A percentile compares a stretch with the other conserved stretches of the same genome.
These are phyloP conservation scores for Okamejei kenojei DNA, from an alignment of 2,797 vertebrate species.

Conservation along the genomic window DNA sequence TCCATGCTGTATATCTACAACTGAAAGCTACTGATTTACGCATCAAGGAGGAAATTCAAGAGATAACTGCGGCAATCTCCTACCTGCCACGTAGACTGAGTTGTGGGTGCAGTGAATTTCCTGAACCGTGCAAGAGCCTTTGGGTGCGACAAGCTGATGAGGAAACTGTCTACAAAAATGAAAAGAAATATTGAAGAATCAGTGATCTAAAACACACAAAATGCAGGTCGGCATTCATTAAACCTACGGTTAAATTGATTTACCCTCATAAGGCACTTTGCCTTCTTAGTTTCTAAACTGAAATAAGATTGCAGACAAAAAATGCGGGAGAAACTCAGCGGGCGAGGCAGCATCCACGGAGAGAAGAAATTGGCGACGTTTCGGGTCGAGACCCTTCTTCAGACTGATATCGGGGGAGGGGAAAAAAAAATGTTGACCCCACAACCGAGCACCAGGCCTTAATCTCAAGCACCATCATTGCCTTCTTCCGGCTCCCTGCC, in stretches of 20 bases:
- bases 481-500: too few species aligned
- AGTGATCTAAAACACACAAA: background rate
- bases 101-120: conserved; percentile 77
- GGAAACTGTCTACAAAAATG: conserved; percentile 63
- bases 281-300: background rate
- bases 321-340: too few species aligned
- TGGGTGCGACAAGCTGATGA: conserved; percentile 65
- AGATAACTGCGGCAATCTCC: conserved; percentile 46
- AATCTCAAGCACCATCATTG: too few species aligned
- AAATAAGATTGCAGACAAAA: background rate
- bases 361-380: too few species aligned
- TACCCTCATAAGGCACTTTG: background rate
- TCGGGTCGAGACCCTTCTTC: too few species aligned
- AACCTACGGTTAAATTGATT: background rate
- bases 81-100: conserved; percentile 87
- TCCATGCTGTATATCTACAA: too few species aligned
- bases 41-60: background rate
- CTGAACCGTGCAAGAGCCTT: conserved; percentile 60
- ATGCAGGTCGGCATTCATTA: background rate
- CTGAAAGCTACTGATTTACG: background rate
- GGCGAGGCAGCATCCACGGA: too few species aligned
- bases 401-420: too few species aligned
- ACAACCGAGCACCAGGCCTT: too few species aligned
- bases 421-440: too few species aligned
- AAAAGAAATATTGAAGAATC: conserved; percentile 5